Evolutionary conservation across 2,888 invertebrate genomes (phyloP), one percentile per base, ranked within the genome.

Genomic region (Eucera pruinosa): DNA sequence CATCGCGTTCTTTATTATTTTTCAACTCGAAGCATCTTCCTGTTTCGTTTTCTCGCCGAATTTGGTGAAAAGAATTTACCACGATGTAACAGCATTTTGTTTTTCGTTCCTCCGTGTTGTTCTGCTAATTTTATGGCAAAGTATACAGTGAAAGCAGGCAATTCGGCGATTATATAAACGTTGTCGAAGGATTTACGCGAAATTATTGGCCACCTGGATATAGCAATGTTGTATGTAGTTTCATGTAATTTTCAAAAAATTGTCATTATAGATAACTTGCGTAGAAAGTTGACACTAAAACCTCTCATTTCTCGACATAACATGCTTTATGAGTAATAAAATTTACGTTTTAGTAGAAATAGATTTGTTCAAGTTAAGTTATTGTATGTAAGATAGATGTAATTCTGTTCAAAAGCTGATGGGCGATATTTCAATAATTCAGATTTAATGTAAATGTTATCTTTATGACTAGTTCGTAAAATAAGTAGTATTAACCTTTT

Each of bases 1-100:
- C 54, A 30, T 54, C n/a, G 47, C 45, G 62, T 69, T 60, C 82
- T 78, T 82, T 66, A 75, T 82, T 79, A 72, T 74, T 69, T 55
- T 52, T 33, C 62, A 75, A 25, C 20, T 62, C 48, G 39, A 3
- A 13, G 27, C 27, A 2, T 0, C 11, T 5, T 20, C 30, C 1
- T 2, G 15, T 39, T 50, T 23, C 52, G 23, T 43, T 67, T 55
- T 45, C 41, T 7, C 60, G 27, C 60, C 41, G n/a, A 58, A 54
- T 61, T 47, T 45, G 13, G n/a, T 2, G 5, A 33, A 13, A 48
- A 13, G 30, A 18, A 36, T 30, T 45, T 23, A 23, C n/a, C 13
- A 41, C 11, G 27, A 2, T 47, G n/a, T 20, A 39, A 30, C n/a
- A 18, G 20, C 39, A 7, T 11, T 39, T n/a, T 9, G 33, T 58